These are phyloP conservation scores for Hesperia comma DNA, from an alignment of 2,888 invertebrate species.

Conservation along the genomic window DNA sequence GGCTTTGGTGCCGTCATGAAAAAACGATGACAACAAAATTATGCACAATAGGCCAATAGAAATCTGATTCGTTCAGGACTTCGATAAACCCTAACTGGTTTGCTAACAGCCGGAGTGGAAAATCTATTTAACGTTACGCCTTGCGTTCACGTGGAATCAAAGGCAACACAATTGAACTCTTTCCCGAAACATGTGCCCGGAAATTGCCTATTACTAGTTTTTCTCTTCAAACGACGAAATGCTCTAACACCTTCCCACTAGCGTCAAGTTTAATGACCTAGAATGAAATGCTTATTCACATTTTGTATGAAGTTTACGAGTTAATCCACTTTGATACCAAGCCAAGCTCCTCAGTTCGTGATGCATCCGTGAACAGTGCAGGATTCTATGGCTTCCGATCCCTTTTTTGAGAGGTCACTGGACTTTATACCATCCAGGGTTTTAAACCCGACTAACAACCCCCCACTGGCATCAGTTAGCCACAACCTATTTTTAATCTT, in stretches of 20 bases:
- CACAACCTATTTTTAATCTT: no score
- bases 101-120: neutral
- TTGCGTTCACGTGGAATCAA: neutral
- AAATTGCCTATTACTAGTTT: conserved; percentile 14
- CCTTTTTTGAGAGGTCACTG: no score
- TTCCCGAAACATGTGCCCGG: conserved; percentile 13
- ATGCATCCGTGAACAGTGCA: no score
- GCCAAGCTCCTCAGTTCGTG: no score
- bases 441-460: no score
- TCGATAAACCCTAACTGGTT: neutral
- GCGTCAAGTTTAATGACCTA: neutral
- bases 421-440: no score
- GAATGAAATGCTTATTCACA: neutral
- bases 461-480: no score
- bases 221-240: conserved; percentile 7
- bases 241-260: neutral
- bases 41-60: neutral
- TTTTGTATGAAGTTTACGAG: no score
- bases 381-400: no score
- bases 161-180: conserved; percentile 7
- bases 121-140: conserved; percentile 3
- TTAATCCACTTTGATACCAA: no score
- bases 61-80: neutral
- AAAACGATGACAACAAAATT: neutral
- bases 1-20: no score